Percentiles rank a stretch among this genome's conserved stretches.
These are phyloP conservation scores for Montipora foliosa DNA, from an alignment of 64 coral and sea anemone genomes.

Conservation along the genomic window DNA sequence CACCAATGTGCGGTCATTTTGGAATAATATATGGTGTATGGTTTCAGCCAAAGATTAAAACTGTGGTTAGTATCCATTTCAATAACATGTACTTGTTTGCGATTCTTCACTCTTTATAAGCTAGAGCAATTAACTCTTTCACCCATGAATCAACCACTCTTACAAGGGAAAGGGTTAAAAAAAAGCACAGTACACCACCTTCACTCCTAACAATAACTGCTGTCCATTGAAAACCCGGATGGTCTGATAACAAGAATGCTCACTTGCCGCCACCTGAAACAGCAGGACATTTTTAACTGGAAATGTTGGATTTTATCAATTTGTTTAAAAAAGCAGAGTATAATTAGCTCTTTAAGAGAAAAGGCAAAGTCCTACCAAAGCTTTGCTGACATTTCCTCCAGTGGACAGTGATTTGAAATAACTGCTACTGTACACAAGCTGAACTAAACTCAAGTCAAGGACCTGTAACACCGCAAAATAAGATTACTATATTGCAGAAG, in stretches of 20 bases:
- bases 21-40: too few relatives aligned
- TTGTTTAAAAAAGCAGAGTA: too few relatives aligned
- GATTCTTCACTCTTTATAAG: too few relatives aligned
- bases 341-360: too few relatives aligned
- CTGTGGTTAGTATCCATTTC: too few relatives aligned
- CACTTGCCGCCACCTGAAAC: constrained; percentile 90
- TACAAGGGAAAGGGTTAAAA: neutral
- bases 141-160: neutral
- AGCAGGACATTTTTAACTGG: neutral
- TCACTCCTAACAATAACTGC: constrained; percentile 80
- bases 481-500: too few relatives aligned
- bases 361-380: constrained; percentile 62
- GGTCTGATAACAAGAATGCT: constrained; percentile 98
- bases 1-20: too few relatives aligned
- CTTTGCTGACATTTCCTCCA: constrained; percentile 98
- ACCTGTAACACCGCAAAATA: constrained; percentile 47
- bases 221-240: constrained; percentile 92
- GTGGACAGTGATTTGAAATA: constrained; percentile 98
- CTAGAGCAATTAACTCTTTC: too few relatives aligned
- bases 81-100: too few relatives aligned
- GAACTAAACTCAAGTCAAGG: constrained; percentile 88
- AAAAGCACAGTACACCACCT: constrained; percentile 4
- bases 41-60: too few relatives aligned
- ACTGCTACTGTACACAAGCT: constrained; percentile 96
- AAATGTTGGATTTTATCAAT: too few relatives aligned